Percentiles rank a stretch among this genome's conserved stretches.
phyloP scores from a whole-genome alignment of 2,113 vertebrate species.

The Nestor notabilis region DNA sequence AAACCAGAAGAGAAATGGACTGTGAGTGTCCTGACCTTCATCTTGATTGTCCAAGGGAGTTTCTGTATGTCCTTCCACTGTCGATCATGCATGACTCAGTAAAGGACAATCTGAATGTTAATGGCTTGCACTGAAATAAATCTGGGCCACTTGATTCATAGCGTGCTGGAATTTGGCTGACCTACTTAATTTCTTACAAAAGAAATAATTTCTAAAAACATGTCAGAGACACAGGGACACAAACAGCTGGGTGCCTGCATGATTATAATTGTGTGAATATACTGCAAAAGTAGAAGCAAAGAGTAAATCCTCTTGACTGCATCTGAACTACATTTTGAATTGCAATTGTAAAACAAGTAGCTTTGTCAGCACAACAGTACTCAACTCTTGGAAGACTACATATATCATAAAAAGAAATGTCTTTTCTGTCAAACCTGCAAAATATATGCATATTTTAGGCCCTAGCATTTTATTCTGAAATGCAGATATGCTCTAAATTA shows the following conservation, averaged over 20 bases:
- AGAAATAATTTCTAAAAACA: neutral
- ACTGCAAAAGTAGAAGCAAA: neutral
- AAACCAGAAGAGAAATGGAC: neutral
- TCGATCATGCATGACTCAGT: neutral
- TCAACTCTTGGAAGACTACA: neutral
- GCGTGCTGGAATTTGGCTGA: conserved; percentile 20
- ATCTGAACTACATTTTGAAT: neutral
- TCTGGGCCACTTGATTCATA: neutral
- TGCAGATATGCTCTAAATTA: neutral
- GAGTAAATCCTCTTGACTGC: neutral
- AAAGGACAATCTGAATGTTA: neutral
- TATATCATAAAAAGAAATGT: neutral
- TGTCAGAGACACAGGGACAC: neutral
- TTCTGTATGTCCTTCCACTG: neutral
- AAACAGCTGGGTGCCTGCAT: neutral
- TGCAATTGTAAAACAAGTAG: neutral
- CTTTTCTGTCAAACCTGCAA: neutral
- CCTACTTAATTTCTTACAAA: conserved; percentile 27
- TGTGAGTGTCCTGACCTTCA: neutral
- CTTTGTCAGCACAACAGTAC: neutral
- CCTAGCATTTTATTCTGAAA: neutral
- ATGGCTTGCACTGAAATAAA: neutral
- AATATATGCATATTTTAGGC: neutral
- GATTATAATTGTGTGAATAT: neutral
- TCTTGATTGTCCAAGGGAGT: neutral